Evolutionary conservation across 2,113 vertebrate species (phyloP).

Genomic region (Neomonachus schauinslandi): DNA sequence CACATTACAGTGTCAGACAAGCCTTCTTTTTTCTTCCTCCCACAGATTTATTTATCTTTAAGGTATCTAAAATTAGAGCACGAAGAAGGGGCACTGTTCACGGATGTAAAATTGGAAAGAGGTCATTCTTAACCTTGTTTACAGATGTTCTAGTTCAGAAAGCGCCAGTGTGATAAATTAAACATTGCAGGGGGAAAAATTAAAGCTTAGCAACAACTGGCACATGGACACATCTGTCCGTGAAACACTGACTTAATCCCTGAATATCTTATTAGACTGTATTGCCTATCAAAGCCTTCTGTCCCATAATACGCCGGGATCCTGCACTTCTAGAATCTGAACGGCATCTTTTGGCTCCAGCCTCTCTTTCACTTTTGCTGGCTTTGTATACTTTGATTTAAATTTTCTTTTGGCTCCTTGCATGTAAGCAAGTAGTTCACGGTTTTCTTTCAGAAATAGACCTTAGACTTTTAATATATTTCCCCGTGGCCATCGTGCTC

Average conservation of each 20-base stretch:
- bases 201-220: slow-evolving; percentile 83
- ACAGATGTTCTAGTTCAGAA: slow-evolving; percentile 87
- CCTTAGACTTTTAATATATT: background rate
- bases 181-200: slow-evolving; percentile 84
- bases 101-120: slow-evolving; percentile 82
- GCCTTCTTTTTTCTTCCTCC: slow-evolving; percentile 54
- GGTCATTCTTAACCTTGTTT: slow-evolving; percentile 87
- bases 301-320: slow-evolving; percentile 66
- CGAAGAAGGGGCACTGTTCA: slow-evolving; percentile 76
- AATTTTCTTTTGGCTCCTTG: background rate
- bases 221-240: slow-evolving; percentile 83
- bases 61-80: slow-evolving; percentile 85
- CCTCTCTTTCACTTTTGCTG: slow-evolving; percentile 58
- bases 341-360: slow-evolving; percentile 25
- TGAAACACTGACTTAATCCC: slow-evolving; percentile 84
- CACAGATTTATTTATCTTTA: slow-evolving; percentile 82
- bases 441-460: slow-evolving; percentile 45
- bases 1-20: slow-evolving; percentile 71
- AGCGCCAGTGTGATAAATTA: slow-evolving; percentile 88
- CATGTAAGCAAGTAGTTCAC: slow-evolving; percentile 12
- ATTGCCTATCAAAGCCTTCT: slow-evolving; percentile 73
- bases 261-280: slow-evolving; percentile 86
- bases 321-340: slow-evolving; percentile 57
- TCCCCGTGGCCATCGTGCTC: background rate
- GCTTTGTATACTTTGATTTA: slow-evolving; percentile 41